Percentiles rank a stretch among this genome's conserved stretches.
Conservation (phyloP, 2,888 invertebrate species). For the Teleiodes luculella region DNA sequence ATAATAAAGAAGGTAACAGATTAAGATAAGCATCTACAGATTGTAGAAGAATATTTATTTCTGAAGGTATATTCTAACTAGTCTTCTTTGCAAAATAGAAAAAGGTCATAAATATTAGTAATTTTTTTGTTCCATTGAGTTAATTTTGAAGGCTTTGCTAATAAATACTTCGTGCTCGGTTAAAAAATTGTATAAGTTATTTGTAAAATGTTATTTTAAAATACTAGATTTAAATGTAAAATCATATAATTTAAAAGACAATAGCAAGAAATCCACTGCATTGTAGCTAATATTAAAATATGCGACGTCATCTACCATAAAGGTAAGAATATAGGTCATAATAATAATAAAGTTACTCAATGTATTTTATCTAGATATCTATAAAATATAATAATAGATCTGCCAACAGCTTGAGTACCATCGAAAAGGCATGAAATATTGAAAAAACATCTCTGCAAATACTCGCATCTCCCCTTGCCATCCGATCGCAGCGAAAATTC, state of each 20-base stretch:
- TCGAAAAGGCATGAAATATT: slow-evolving; percentile 4
- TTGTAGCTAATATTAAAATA: no score
- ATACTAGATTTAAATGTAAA: no score
- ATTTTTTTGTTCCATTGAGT: not conserved
- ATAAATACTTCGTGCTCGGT: no score
- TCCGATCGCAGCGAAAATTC: slow-evolving; percentile 37
- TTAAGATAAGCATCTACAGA: no score
- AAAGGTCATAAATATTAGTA: not conserved
- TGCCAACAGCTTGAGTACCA: not conserved
- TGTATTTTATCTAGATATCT: not conserved
- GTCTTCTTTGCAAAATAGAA: not conserved
- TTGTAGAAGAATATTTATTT: no score
- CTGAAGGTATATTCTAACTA: no score
- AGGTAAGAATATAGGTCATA: not conserved
- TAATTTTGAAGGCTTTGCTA: not conserved
- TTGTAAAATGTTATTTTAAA: no score
- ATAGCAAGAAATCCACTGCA: no score
- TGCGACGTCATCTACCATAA: not conserved
- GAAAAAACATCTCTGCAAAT: slow-evolving; percentile 10
- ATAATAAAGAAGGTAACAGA: no score
- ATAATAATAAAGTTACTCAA: not conserved
- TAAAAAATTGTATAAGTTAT: no score
- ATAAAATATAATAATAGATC: slow-evolving; percentile 8
- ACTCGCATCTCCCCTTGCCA: slow-evolving; percentile 13
- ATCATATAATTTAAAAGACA: no score